phyloP scores from a whole-genome alignment of 2,888 invertebrate genomes.

The Eupithecia pulchellata region DNA sequence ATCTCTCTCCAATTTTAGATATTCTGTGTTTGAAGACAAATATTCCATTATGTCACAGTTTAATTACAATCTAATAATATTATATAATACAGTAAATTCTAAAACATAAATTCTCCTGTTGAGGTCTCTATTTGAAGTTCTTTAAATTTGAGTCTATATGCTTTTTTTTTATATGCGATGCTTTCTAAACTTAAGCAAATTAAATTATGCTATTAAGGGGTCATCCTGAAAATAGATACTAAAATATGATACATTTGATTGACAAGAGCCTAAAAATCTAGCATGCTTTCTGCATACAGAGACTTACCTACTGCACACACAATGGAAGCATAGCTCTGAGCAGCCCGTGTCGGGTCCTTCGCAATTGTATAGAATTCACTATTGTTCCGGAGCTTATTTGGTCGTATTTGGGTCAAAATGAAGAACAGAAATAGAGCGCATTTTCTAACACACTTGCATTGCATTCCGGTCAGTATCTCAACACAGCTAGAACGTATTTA shows the following conservation, averaged over 20 bases:
- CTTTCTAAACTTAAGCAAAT: background rate
- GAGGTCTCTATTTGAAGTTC: too few species aligned
- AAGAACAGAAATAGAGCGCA: slow-evolving; percentile 1
- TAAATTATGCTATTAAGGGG: background rate
- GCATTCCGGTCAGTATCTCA: background rate
- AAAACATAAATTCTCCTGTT: too few species aligned
- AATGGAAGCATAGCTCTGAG: slow-evolving; percentile 24
- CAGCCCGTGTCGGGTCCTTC: slow-evolving; percentile 13
- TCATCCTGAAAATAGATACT: background rate
- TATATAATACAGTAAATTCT: too few species aligned
- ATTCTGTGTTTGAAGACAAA: too few species aligned
- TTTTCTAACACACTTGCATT: background rate
- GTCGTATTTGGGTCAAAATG: slow-evolving; percentile 8
- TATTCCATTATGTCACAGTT: too few species aligned
- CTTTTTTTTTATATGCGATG: too few species aligned
- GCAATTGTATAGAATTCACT: slow-evolving; percentile 16
- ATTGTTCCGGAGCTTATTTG: slow-evolving; percentile 18
- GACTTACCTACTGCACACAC: slow-evolving; percentile 6
- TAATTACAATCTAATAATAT: too few species aligned
- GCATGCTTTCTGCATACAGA: background rate
- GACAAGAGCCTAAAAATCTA: background rate
- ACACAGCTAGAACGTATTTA: background rate
- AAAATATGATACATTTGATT: background rate
- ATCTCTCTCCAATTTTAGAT: too few species aligned
- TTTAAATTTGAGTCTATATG: too few species aligned